Evolutionary conservation across 1,140 invertebrate genomes (phyloP).

Genomic region (Aphis gossypii): DNA sequence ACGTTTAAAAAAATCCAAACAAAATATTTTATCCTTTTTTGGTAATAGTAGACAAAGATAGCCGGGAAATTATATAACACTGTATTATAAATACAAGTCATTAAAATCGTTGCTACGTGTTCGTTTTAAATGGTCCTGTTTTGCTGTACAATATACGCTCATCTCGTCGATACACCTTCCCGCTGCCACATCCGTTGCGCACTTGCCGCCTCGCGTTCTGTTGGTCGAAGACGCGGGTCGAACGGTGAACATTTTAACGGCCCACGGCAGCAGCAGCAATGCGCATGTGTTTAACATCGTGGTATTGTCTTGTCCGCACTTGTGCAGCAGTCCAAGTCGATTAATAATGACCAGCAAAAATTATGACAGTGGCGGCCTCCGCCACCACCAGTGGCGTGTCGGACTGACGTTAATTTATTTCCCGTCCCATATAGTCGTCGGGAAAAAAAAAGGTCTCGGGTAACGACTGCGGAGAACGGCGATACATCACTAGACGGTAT

Average conservation of each 20-base stretch:
- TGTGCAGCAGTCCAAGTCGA: background rate
- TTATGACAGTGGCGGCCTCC: background rate
- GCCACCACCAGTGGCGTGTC: background rate
- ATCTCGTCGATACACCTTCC: too few relatives aligned
- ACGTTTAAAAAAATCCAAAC: background rate
- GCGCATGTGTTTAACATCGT: background rate
- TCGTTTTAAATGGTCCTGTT: too few relatives aligned
- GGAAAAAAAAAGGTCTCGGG: background rate
- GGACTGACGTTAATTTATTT: conserved; percentile 1
- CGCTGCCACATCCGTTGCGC: too few relatives aligned
- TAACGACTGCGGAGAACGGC: background rate
- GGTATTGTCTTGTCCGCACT: background rate
- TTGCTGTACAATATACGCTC: too few relatives aligned
- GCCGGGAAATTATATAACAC: background rate
- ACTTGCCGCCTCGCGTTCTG: too few relatives aligned
- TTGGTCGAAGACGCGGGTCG: too few relatives aligned
- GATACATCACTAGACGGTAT: background rate
- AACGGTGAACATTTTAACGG: too few relatives aligned
- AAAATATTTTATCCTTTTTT: background rate
- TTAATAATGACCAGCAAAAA: conserved; percentile 1
- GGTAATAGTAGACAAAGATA: too few relatives aligned
- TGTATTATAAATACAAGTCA: background rate
- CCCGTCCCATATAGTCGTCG: background rate
- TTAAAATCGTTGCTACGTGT: background rate
- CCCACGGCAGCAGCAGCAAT: too few relatives aligned